These are phyloP conservation scores for Piprites chloris DNA, from an alignment of 2,113 vertebrate genomes.

Conservation along the genomic window DNA sequence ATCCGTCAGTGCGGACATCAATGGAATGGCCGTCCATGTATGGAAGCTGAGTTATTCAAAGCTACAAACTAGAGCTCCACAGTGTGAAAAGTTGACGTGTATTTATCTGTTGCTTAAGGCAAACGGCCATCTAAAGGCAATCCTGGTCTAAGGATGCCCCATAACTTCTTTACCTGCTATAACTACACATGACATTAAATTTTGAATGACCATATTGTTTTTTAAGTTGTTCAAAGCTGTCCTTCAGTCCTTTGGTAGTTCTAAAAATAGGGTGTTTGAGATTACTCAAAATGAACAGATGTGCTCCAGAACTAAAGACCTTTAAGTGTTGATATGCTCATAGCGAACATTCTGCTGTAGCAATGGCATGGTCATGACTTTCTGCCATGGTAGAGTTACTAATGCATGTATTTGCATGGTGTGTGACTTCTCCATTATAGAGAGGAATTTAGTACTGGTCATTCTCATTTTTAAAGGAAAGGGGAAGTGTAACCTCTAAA, in stretches of 20 bases:
- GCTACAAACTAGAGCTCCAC: not conserved
- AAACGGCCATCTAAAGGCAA: not conserved
- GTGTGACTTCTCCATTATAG: not conserved
- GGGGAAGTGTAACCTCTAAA: not conserved
- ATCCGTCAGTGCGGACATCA: constrained; percentile 88
- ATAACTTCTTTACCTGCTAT: not conserved
- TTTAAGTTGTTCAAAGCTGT: not conserved
- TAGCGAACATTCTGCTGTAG: not conserved
- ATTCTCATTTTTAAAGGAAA: not conserved
- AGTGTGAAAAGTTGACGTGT: not conserved
- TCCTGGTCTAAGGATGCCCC: not conserved
- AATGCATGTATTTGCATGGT: not conserved
- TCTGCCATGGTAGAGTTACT: not conserved
- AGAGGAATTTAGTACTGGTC: not conserved
- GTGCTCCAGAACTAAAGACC: not conserved
- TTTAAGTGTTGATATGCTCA: not conserved
- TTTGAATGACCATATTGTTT: not conserved
- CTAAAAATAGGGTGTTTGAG: not conserved
- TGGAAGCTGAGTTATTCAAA: not conserved
- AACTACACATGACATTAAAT: not conserved
- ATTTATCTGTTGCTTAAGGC: not conserved
- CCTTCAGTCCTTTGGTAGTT: not conserved
- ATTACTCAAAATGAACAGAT: not conserved
- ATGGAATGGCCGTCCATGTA: constrained; percentile 88
- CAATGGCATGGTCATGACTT: accelerated